A percentile compares a stretch with the other conserved stretches of the same genome.
phyloP scores from a whole-genome alignment of 1,140 invertebrate species.

The Pinna nobilis region DNA sequence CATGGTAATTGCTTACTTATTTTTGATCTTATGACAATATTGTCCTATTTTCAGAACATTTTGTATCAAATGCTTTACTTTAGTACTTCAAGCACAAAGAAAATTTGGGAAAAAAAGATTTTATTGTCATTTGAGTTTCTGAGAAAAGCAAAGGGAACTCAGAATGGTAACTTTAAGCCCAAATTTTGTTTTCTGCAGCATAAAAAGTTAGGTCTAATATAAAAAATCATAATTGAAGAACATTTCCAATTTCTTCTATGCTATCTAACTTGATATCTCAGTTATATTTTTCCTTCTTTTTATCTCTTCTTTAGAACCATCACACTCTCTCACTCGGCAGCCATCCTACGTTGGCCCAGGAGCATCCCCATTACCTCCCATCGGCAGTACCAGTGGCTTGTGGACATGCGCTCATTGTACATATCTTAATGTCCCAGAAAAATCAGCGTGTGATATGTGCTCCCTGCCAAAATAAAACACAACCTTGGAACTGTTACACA shows the following conservation, averaged over 20 bases:
- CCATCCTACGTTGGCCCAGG: constrained; percentile 63
- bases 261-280: neutral
- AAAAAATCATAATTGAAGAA: neutral
- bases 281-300: neutral
- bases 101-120: no score
- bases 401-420: constrained; percentile 97
- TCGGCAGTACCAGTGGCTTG: constrained; percentile 62
- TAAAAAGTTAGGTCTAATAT: neutral
- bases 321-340: constrained; percentile 43
- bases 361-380: constrained; percentile 64
- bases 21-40: neutral
- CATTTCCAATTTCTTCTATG: neutral
- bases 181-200: neutral
- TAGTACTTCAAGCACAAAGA: no score
- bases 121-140: neutral
- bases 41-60: neutral
- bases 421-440: constrained; percentile 87
- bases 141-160: neutral
- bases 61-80: no score
- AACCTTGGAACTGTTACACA: no score
- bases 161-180: neutral
- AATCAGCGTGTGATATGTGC: constrained; percentile 92
- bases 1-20: constrained; percentile 68
- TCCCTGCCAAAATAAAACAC: constrained; percentile 83
- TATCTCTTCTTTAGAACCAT: constrained; percentile 54